phyloP scores from a whole-genome alignment of 2,797 vertebrate genomes.

The Lophotriccus pileatus region DNA sequence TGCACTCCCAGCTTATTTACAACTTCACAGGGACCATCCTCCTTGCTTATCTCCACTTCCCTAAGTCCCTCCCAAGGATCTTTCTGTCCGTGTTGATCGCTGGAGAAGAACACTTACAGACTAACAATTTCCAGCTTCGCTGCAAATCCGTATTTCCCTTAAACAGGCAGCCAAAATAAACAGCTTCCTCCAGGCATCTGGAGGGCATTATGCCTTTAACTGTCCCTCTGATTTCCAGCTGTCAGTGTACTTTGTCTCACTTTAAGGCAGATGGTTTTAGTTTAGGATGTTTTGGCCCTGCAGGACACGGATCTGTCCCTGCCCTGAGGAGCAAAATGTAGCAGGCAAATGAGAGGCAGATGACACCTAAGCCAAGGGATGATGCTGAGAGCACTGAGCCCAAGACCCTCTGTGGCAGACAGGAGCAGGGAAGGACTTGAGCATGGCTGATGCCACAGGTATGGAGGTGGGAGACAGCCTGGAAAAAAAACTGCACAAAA shows the following conservation, averaged over 20 bases:
- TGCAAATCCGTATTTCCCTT: conserved; percentile 3
- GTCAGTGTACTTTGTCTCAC: not conserved
- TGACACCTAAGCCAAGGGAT: not conserved
- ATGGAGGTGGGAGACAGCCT: not conserved
- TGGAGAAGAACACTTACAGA: not conserved
- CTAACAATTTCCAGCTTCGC: conserved; percentile 4
- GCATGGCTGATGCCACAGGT: not conserved
- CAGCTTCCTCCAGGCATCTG: not conserved
- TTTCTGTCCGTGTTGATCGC: not conserved
- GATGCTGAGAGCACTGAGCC: not conserved
- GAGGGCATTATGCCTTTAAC: not conserved
- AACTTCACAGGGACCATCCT: not conserved
- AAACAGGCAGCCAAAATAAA: conserved; percentile 4
- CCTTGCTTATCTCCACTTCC: not conserved
- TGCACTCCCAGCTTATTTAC: conserved; percentile 3
- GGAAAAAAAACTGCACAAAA: not conserved
- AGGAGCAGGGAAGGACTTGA: not conserved
- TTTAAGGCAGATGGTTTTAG: not conserved
- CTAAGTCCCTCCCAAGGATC: not conserved
- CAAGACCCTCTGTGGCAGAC: not conserved
- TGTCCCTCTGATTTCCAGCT: conserved; percentile 7
- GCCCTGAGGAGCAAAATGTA: not conserved
- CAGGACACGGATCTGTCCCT: not conserved
- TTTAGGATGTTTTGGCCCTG: not conserved
- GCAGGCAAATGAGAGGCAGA: not conserved